phyloP scores from a whole-genome alignment of 1,140 invertebrate genomes.

The Metopolophium dirhodum region DNA sequence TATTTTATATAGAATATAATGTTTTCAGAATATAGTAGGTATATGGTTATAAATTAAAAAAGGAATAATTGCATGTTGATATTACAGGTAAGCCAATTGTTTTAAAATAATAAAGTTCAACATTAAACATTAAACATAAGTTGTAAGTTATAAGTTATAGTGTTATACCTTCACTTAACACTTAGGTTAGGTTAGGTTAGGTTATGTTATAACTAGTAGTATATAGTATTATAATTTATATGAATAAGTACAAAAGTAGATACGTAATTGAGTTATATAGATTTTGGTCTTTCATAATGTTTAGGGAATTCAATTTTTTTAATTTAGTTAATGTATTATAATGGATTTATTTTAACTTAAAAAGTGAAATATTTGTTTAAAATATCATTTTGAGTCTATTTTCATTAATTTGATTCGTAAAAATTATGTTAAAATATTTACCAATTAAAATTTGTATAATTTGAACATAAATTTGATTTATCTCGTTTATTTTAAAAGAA shows the following conservation, averaged over 20 bases:
- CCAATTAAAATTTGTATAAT: slow-evolving; percentile 51
- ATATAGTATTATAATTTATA: too few relatives aligned
- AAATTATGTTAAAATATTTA: slow-evolving; percentile 34
- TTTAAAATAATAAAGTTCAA: background rate
- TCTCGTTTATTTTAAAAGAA: slow-evolving; percentile 11
- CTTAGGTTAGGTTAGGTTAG: too few relatives aligned
- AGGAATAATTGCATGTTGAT: too few relatives aligned
- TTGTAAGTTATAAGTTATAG: background rate
- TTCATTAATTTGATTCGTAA: background rate
- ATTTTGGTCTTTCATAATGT: too few relatives aligned
- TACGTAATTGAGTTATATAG: too few relatives aligned
- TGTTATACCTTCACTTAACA: too few relatives aligned
- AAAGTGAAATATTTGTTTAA: background rate
- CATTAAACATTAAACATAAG: background rate
- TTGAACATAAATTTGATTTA: slow-evolving; percentile 36
- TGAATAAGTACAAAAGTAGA: too few relatives aligned
- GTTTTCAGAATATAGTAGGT: too few relatives aligned
- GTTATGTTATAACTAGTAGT: too few relatives aligned
- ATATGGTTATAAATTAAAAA: too few relatives aligned
- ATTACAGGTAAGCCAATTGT: too few relatives aligned
- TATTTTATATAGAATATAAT: too few relatives aligned
- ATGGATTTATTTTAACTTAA: background rate
- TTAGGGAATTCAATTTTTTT: background rate
- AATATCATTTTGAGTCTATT: background rate
- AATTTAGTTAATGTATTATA: background rate